Evolutionary conservation across 2,797 vertebrate species (phyloP), one percentile per base, ranked within the genome.

Genomic region (Acipenser transmontanus): DNA sequence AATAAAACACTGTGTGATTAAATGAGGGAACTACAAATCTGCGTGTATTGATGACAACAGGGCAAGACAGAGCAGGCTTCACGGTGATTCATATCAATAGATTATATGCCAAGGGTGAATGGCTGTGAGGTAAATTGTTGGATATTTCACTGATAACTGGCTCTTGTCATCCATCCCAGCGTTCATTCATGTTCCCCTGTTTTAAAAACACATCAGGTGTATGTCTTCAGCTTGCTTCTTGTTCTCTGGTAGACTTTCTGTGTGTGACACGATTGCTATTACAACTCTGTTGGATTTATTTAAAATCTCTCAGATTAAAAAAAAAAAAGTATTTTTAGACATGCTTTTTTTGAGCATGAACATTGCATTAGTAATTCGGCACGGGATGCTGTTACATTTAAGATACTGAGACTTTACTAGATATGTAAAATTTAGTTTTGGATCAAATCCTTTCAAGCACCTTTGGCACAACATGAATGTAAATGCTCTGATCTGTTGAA

Each of bases 101-200:
- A 66, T 66, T 66, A 66, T 57, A 59, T 66, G 64, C 47, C 64
- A 66, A 54, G 50, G 49, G 64, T 66, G 34, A 34, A 48, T 48
- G 34, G 64, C 49, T 49, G 54, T 11, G 9, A n/a, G 12, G 7
- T 56, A 66, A 66, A 66, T 56, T 66, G 47, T 13, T 13, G 9
- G 54, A 57, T 57, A 13, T n/a, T 34, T 34, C 54, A 11, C 54
- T n/a, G 12, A 57, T 57, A 57, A 57, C 54, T 57, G 54, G 6
- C 54, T 57, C 14, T 7, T 57, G 54, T 57, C 54, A 57, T n/a
- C 9, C 12, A 11, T 57, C 9, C 54, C 54, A 11, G 12, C 54
- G 7, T 57, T 57, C 14, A 52, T 8, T 52, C 8, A 12, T 6
- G 12, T 12, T 52, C 2, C 7, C 51, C 2, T 52, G 51, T 52